Evolutionary conservation across 2,888 invertebrate species (phyloP), one percentile per base, ranked within the genome.

Genomic region (Melanotus villosus): DNA sequence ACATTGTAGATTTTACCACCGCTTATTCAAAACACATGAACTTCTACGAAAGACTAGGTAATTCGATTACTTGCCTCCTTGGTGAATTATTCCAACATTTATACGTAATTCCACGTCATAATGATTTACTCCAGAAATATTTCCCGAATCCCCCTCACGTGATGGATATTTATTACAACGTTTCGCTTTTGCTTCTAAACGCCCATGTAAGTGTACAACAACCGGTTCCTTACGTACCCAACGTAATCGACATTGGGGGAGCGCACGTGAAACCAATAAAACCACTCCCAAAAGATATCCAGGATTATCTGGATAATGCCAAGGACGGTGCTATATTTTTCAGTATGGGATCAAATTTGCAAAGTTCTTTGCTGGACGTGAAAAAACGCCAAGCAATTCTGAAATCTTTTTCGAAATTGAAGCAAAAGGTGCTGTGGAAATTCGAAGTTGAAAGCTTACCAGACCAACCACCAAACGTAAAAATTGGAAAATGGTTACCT

Each of bases 1-100:
- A 84, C 77, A 84, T 87, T 36, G 86, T 87, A 0, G 85, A 86
- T 47, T 82, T 82, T 7, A 84, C 19, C 2, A 9, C 59, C 7
- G 21, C 34, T 2, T 50, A 21, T n/a, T 21, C 56, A 0, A 10
- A 12, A 5, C 45, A 63, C 38, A 73, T 67, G 63, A 66, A 12
- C n/a, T 74, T 74, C 32, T 56, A 38, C 34, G 58, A 71, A 36
- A 58, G 74, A 36, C 2, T 67, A 7, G 9, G 60, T 12, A 73
- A 73, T 21, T 26, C 56, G 4, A 32, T 74, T 2, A 4, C 60
- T 0, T 58, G 45, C 9, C 6, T 50, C 2, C 14, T 34, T 7
- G 21, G 32, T 9, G 30, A 52, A 26, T 26, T 66, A 0, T 19
- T 52, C 0, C 26, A 18, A 10, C 58, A 71, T 19, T 43, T 70